These are phyloP conservation scores for Dermochelys coriacea DNA, from an alignment of 2,797 vertebrate genomes.

Conservation along the genomic window DNA sequence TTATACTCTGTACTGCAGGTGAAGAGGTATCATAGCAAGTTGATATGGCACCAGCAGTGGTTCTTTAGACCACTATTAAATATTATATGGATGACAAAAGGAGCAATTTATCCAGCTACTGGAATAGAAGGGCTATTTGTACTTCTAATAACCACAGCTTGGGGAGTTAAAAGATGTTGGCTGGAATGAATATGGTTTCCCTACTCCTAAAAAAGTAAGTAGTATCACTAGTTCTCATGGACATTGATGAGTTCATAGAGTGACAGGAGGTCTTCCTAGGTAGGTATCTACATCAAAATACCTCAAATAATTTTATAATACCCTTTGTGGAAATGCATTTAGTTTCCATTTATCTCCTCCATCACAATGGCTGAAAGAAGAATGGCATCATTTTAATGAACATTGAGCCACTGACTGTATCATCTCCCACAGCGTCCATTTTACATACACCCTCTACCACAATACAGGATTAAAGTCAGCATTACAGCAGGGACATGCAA, in stretches of 20 bases:
- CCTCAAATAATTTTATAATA: not conserved
- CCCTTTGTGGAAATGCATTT: not conserved
- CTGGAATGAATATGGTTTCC: not conserved
- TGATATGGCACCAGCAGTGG: not conserved
- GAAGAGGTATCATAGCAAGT: not conserved
- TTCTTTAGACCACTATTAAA: not conserved
- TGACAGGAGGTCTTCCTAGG: not conserved
- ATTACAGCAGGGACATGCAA: not conserved
- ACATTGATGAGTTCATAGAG: not conserved
- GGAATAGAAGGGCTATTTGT: not conserved
- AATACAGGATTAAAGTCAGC: not conserved
- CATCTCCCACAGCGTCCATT: not conserved
- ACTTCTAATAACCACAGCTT: not conserved
- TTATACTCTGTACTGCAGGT: not conserved
- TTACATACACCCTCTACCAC: not conserved
- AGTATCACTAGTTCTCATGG: not conserved
- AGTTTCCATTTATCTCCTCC: not conserved
- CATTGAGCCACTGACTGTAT: not conserved
- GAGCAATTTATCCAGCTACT: accelerated
- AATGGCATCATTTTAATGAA: not conserved
- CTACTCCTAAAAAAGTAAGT: not conserved
- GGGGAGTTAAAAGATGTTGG: not conserved
- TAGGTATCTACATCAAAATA: accelerated
- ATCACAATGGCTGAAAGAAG: not conserved
- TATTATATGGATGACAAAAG: not conserved